Evolutionary conservation across 2,797 vertebrate species (phyloP).

Genomic region (Ptychobarbus kaznakovi): DNA sequence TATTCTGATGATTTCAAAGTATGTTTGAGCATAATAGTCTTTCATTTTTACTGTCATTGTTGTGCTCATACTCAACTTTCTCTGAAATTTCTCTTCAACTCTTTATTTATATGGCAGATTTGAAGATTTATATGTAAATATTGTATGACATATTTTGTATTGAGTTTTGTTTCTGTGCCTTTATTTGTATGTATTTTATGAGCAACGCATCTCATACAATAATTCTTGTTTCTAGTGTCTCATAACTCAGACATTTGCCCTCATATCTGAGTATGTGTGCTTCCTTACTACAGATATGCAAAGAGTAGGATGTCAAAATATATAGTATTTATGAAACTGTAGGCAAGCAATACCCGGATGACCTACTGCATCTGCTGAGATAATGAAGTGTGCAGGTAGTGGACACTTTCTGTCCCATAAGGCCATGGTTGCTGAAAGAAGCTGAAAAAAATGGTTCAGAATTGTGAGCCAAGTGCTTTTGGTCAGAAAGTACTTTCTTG

Average conservation of each 20-base stretch:
- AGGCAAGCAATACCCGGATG: not conserved
- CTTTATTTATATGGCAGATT: not conserved
- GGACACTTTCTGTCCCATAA: constrained; percentile 6
- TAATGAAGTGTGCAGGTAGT: not conserved
- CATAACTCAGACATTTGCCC: not conserved
- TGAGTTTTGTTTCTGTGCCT: not conserved
- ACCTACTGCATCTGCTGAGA: constrained; percentile 24
- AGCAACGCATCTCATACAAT: not conserved
- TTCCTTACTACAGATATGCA: not conserved
- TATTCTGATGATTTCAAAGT: not conserved
- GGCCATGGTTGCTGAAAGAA: not conserved
- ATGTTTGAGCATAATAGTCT: not conserved
- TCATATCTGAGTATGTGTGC: not conserved
- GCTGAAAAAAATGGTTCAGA: not conserved
- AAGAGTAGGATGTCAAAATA: not conserved
- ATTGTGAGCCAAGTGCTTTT: not conserved
- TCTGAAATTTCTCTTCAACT: not conserved
- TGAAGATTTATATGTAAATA: not conserved
- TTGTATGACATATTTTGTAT: not conserved
- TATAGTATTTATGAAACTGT: constrained; percentile 1
- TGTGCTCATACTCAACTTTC: not conserved
- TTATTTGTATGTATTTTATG: not conserved
- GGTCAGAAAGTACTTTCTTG: constrained; percentile 1
- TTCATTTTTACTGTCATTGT: not conserved
- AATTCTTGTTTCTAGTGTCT: not conserved